Conservation (phyloP, 2,888 invertebrate species). For the Chaetogeoica ovagalla region DNA sequence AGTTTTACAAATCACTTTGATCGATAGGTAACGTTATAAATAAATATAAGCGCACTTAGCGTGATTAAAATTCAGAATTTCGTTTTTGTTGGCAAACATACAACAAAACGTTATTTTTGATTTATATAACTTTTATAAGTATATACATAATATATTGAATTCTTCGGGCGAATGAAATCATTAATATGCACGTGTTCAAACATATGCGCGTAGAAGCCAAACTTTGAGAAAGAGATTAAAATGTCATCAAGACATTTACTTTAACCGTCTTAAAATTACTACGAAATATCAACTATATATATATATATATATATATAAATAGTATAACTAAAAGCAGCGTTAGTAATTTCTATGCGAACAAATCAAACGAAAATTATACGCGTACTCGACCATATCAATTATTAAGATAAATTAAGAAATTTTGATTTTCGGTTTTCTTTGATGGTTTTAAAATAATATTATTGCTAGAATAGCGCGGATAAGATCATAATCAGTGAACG, state of each 20-base stretch:
- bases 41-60: neutral
- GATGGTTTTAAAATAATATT: neutral
- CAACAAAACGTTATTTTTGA: conserved; percentile 18
- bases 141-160: neutral
- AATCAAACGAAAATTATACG: neutral
- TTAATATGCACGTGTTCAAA: neutral
- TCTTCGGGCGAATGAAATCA: neutral
- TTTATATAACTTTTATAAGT: neutral
- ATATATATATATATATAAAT: too few species aligned
- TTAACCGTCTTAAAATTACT: neutral
- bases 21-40: neutral
- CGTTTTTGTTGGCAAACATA: conserved; percentile 9
- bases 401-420: neutral
- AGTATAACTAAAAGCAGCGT: neutral
- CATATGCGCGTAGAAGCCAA: neutral
- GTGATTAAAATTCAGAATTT: neutral
- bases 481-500: too few species aligned
- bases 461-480: too few species aligned
- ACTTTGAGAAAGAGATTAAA: neutral
- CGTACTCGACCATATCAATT: neutral
- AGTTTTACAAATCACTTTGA: neutral
- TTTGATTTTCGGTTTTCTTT: neutral
- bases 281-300: neutral
- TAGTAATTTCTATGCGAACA: neutral
- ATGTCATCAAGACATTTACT: neutral